Evolutionary conservation across 2,113 vertebrate species (phyloP).

Genomic region (Accipiter virgatus): DNA sequence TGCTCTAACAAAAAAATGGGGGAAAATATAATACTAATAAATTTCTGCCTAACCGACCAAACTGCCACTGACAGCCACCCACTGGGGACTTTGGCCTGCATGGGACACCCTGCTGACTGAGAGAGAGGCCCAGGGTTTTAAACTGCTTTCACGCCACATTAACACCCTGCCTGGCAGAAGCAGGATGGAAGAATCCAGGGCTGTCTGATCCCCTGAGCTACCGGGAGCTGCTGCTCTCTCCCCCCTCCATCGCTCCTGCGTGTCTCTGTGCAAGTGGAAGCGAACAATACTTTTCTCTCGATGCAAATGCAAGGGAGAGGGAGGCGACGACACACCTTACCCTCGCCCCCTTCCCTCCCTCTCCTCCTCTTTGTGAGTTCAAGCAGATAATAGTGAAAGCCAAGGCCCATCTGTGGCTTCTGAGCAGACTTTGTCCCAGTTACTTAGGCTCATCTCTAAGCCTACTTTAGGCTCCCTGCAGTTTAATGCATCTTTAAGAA

Average conservation of each 20-base stretch:
- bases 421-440: slow-evolving; percentile 51
- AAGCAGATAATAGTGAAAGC: slow-evolving; percentile 34
- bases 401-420: slow-evolving; percentile 45
- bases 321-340: not conserved
- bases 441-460: slow-evolving; percentile 59
- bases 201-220: not conserved
- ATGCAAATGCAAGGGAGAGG: not conserved
- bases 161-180: slow-evolving; percentile 9
- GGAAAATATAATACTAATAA: slow-evolving; percentile 51
- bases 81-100: slow-evolving; percentile 7
- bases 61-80: slow-evolving; percentile 41
- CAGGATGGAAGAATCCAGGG: not conserved
- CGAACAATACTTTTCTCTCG: not conserved
- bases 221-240: not conserved
- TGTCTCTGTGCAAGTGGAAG: not conserved
- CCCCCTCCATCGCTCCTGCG: not conserved
- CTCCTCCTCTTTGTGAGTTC: not conserved
- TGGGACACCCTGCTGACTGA: not conserved
- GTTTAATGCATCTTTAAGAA: slow-evolving; percentile 62
- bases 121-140: not conserved
- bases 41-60: slow-evolving; percentile 3
- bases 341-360: not conserved
- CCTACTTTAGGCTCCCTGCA: slow-evolving; percentile 44
- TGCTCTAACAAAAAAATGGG: not conserved
- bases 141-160: slow-evolving; percentile 38